Evolutionary conservation across 1,140 invertebrate genomes (phyloP), one percentile per base, ranked within the genome.

Genomic region (Danaus plexippus): DNA sequence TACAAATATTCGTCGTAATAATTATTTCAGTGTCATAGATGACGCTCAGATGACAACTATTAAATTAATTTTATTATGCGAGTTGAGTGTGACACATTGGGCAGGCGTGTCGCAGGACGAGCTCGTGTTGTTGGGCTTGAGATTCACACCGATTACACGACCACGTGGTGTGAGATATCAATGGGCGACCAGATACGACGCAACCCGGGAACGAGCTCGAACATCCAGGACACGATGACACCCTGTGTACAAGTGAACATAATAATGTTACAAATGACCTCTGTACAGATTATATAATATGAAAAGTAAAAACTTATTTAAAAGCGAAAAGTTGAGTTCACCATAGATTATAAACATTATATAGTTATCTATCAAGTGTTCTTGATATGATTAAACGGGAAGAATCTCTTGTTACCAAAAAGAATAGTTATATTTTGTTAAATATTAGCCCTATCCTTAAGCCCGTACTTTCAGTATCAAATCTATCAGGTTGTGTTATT

Each of bases 161-260:
- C 87, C 85, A 87, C 48, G 67, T 73, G 9, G 75, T 66, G 52
- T 63, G 66, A 52, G 68, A 18, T 42, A 46, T 12, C 46, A 84
- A 64, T 42, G 71, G 54, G 7, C 80, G 74, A 43, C 67, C 81
- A 7, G 78, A 77, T 47, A 77, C 81, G 40, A 63, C 73, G 75
- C 97, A 99, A 5, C 92, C 92, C 0, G 94, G 91, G 81, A 97
- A 97, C 57, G 92, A 91, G 0, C 90, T 91, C 47, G 91, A 90
- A 81, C 97, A 99, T 59, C 90, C 92, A 0, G 92, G 90, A 86
- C 97, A 98, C 0, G 89, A 79, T 0, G 91, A 91, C 52, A 90
- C 92, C 92, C 93, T 96, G 64, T 8, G 53, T 56, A 48, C 2
- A 43, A 46, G 7, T 1, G 47, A 51, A 44, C 2, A 11, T 22